Conservation (phyloP, 2,797 vertebrate species). For the Arremon brunneinucha region DNA sequence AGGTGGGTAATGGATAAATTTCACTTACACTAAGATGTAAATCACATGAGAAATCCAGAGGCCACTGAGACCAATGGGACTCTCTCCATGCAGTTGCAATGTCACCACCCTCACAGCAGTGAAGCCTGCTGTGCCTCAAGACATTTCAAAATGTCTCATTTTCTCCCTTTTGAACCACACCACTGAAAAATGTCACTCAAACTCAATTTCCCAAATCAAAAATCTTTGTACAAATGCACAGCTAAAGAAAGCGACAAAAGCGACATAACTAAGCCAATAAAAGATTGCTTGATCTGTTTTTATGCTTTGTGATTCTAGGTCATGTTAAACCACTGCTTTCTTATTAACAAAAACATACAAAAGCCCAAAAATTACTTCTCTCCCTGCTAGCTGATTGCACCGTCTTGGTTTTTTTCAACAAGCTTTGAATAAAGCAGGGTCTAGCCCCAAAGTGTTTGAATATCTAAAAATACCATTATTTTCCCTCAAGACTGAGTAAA, state of each 20-base stretch:
- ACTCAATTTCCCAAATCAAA: neutral
- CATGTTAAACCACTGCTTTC: neutral
- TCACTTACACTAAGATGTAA: neutral
- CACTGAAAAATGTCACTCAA: neutral
- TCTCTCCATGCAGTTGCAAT: neutral
- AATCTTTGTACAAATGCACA: neutral
- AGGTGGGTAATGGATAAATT: neutral
- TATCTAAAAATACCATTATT: neutral
- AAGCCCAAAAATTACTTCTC: neutral
- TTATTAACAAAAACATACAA: neutral
- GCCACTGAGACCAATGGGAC: neutral
- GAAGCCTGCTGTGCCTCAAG: no score
- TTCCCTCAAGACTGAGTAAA: neutral
- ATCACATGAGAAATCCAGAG: neutral
- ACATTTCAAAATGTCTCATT: neutral
- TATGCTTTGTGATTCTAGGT: neutral
- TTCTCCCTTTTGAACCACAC: neutral
- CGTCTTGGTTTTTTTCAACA: neutral
- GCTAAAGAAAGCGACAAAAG: neutral
- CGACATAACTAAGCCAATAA: neutral
- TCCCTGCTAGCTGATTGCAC: neutral
- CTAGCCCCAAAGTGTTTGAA: neutral
- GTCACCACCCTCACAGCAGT: neutral
- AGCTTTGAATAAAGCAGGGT: neutral
- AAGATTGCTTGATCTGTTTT: neutral